phyloP scores from a whole-genome alignment of 2,888 invertebrate species.

The Tortricodes alternella region DNA sequence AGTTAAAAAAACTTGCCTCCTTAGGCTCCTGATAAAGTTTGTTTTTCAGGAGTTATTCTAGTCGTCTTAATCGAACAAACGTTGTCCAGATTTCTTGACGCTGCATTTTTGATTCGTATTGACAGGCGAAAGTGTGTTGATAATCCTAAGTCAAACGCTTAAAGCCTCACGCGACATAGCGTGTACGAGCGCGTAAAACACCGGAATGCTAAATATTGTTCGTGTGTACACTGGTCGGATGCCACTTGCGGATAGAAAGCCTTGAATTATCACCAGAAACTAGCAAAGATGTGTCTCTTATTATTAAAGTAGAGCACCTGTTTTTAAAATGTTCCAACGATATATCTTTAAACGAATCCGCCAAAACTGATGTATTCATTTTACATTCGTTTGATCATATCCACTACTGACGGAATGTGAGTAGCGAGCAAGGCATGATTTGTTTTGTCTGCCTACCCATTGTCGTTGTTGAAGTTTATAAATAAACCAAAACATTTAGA shows the following conservation, averaged over 20 bases:
- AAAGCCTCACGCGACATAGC: slow-evolving; percentile 61
- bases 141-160: slow-evolving; percentile 51
- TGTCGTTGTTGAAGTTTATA: slow-evolving; percentile 12
- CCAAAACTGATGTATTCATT: slow-evolving; percentile 4
- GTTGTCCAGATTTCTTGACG: not conserved
- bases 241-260: slow-evolving; percentile 13
- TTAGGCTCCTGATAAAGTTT: no score
- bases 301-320: not conserved
- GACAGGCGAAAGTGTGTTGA: slow-evolving; percentile 62
- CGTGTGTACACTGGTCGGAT: slow-evolving; percentile 14
- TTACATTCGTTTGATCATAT: slow-evolving; percentile 10
- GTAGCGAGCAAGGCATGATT: no score
- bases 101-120: slow-evolving; percentile 31
- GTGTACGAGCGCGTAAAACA: slow-evolving; percentile 46
- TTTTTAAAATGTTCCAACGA: slow-evolving; percentile 13
- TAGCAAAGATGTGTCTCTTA: not conserved
- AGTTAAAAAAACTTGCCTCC: no score
- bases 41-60: no score
- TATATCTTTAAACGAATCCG: slow-evolving; percentile 8
- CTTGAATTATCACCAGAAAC: slow-evolving; percentile 1
- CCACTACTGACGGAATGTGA: not conserved
- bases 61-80: no score
- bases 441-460: not conserved
- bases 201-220: slow-evolving; percentile 42
- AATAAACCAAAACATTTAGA: not conserved